phyloP scores from a whole-genome alignment of 2,113 vertebrate species.

The Pholis gunnellus region DNA sequence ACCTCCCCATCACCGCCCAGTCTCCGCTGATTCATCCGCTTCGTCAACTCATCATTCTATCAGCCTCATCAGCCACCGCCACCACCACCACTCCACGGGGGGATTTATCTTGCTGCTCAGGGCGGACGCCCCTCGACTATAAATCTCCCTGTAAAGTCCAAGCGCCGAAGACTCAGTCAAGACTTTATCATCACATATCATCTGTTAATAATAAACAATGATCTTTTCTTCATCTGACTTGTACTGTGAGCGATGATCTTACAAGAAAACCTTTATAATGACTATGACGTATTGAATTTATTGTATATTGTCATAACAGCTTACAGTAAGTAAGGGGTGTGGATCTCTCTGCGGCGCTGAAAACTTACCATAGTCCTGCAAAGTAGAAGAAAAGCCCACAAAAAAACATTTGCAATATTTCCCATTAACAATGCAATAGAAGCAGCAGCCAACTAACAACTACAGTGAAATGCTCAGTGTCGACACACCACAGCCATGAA shows the following conservation, averaged over 20 bases:
- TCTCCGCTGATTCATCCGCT: too few species aligned
- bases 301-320: not conserved
- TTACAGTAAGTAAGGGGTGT: not conserved
- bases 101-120: too few species aligned
- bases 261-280: not conserved
- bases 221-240: too few species aligned
- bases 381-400: not conserved
- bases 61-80: too few species aligned
- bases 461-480: not conserved
- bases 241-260: not conserved
- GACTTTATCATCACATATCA: too few species aligned
- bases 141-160: too few species aligned
- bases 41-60: too few species aligned
- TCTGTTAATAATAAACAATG: too few species aligned
- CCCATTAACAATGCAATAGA: not conserved
- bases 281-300: not conserved
- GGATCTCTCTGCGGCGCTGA: slow-evolving; percentile 37
- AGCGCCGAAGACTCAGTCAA: too few species aligned
- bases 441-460: not conserved
- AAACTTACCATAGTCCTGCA: not conserved
- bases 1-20: too few species aligned
- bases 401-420: not conserved
- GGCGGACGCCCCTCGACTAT: too few species aligned
- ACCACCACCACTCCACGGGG: too few species aligned
- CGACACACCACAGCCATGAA: slow-evolving; percentile 12